Evolutionary conservation across 92 coral and sea anemone genomes (phyloP).

Genomic region (Zoanthus solanderi): DNA sequence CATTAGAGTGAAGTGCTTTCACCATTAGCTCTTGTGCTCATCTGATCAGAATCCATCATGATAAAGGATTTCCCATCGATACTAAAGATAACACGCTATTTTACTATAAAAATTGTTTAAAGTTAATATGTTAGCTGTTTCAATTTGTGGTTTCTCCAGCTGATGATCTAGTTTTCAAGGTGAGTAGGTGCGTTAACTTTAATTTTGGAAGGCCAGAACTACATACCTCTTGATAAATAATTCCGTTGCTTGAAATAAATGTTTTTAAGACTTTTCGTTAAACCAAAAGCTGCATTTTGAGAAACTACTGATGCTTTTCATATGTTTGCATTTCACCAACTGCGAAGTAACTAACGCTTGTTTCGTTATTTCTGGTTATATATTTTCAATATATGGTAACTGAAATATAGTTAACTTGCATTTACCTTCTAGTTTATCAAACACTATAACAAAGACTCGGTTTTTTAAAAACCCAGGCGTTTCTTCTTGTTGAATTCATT

Average conservation of each 20-base stretch:
- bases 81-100: not conserved
- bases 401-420: not conserved
- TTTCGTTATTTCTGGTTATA: no score
- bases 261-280: no score
- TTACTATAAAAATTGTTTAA: not conserved
- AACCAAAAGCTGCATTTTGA: no score
- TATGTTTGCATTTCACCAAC: no score
- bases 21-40: not conserved
- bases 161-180: not conserved
- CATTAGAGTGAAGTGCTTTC: constrained; percentile 9
- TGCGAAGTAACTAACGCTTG: no score
- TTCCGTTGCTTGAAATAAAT: no score
- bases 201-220: not conserved
- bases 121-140: not conserved
- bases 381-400: no score
- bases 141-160: not conserved
- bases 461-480: not conserved
- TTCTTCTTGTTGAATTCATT: not conserved
- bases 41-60: constrained; percentile 9
- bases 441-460: not conserved
- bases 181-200: not conserved
- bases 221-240: no score
- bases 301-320: no score
- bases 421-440: not conserved
- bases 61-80: not conserved